Percentiles rank a stretch among this genome's conserved stretches.
These are phyloP conservation scores for Eulithis prunata DNA, from an alignment of 2,888 invertebrate genomes.

Conservation along the genomic window DNA sequence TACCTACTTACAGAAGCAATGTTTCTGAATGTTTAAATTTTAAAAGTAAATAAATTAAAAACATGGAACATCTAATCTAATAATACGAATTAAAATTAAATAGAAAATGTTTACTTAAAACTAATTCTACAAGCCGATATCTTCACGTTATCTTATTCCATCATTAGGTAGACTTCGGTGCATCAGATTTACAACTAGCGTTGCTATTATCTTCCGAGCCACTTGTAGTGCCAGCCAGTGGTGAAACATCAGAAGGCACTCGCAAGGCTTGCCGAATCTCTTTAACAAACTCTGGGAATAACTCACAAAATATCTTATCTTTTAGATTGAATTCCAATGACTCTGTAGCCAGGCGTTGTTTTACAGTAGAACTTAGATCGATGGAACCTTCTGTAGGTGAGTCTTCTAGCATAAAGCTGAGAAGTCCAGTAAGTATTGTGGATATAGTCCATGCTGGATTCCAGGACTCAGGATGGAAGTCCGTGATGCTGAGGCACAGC, in stretches of 20 bases:
- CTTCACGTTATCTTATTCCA: constrained; percentile 1
- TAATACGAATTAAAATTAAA: too few species aligned
- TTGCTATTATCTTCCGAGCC: background rate
- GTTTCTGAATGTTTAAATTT: too few species aligned
- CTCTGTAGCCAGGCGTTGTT: constrained; percentile 92
- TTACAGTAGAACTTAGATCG: constrained; percentile 66
- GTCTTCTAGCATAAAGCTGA: constrained; percentile 99
- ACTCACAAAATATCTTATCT: constrained; percentile 95
- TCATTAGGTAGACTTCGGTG: background rate
- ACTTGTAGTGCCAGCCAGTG: too few species aligned
- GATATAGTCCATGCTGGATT: constrained; percentile 99
- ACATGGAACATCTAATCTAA: too few species aligned
- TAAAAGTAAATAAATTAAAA: too few species aligned
- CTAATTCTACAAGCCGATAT: background rate
- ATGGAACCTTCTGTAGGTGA: constrained; percentile 98
- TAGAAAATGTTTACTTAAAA: background rate
- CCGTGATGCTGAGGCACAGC: constrained; percentile 97
- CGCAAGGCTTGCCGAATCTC: constrained; percentile 79
- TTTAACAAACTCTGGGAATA: constrained; percentile 96
- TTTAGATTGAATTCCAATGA: constrained; percentile 96
- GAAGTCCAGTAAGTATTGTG: constrained; percentile 97
- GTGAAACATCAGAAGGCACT: too few species aligned
- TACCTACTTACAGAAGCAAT: too few species aligned
- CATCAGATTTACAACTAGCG: background rate
- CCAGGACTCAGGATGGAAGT: constrained; percentile 99